phyloP scores from a whole-genome alignment of 2,888 invertebrate genomes.

The Harpalus rufipes region DNA sequence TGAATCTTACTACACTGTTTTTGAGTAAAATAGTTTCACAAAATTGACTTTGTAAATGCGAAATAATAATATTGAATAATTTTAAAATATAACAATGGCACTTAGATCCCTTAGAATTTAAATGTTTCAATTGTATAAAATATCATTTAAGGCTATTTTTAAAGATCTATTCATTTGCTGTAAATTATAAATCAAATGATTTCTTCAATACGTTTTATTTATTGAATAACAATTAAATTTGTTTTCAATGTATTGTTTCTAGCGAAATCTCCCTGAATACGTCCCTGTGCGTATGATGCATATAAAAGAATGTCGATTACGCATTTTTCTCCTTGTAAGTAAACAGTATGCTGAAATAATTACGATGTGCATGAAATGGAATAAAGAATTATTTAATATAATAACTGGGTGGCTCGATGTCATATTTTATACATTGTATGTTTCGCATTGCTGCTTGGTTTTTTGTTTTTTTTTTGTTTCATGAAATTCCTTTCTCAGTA shows the following conservation, averaged over 20 bases:
- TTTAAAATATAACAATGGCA: no score
- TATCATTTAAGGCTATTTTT: no score
- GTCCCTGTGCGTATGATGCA: slow-evolving; percentile 6
- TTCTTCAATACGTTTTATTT: background rate
- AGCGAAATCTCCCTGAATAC: background rate
- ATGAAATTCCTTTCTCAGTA: slow-evolving; percentile 18
- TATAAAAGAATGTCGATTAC: slow-evolving; percentile 34
- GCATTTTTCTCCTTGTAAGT: slow-evolving; percentile 31
- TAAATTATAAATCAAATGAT: no score
- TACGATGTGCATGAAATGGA: slow-evolving; percentile 38
- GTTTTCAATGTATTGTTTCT: background rate
- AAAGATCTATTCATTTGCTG: no score
- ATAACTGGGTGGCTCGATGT: slow-evolving; percentile 34
- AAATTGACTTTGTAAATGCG: no score
- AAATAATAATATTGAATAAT: no score
- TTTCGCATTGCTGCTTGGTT: slow-evolving; percentile 15
- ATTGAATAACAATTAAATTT: background rate
- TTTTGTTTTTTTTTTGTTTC: background rate
- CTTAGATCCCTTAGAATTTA: no score
- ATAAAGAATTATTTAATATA: slow-evolving; percentile 53
- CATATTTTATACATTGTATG: slow-evolving; percentile 47
- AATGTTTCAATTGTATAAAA: no score
- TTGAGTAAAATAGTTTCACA: no score
- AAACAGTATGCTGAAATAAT: slow-evolving; percentile 57
- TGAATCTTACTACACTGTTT: no score